Percentiles rank a stretch among this genome's conserved stretches.
These are phyloP conservation scores for Globodera rostochiensis DNA, from an alignment of 1,140 invertebrate genomes.

Conservation along the genomic window DNA sequence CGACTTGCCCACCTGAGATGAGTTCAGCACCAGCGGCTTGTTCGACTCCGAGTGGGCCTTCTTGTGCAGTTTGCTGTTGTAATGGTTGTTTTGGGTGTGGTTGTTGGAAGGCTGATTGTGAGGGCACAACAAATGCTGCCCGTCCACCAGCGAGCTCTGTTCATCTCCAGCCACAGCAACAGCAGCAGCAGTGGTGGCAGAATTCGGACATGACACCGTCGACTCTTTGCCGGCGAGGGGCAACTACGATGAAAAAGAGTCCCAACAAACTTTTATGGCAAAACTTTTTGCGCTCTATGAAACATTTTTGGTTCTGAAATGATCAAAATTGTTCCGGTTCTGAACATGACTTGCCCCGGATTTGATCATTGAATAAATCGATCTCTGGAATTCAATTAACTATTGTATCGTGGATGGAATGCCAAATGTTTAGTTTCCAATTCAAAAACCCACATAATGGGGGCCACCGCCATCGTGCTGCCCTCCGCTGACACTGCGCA, in stretches of 20 bases:
- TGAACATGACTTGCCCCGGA: too few relatives aligned
- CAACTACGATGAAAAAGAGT: neutral
- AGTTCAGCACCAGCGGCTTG: constrained; percentile 1
- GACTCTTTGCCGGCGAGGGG: constrained; percentile 2
- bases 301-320: too few relatives aligned
- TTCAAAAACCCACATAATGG: neutral
- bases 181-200: neutral
- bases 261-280: too few relatives aligned
- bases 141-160: neutral
- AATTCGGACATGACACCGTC: neutral
- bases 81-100: neutral
- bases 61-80: constrained; percentile 2
- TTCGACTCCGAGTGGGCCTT: constrained; percentile 11
- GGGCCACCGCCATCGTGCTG: neutral
- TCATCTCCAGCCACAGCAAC: neutral
- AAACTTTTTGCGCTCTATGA: too few relatives aligned
- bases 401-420: too few relatives aligned
- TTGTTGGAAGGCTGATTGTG: neutral
- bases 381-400: too few relatives aligned
- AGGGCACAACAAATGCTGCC: constrained; percentile 8
- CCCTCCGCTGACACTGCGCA: constrained; percentile 9
- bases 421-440: too few relatives aligned
- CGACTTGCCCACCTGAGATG: neutral
- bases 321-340: too few relatives aligned
- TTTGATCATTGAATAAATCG: too few relatives aligned